Evolutionary conservation across 2,113 vertebrate genomes (phyloP).

Genomic region (Chionodraco myersi): DNA sequence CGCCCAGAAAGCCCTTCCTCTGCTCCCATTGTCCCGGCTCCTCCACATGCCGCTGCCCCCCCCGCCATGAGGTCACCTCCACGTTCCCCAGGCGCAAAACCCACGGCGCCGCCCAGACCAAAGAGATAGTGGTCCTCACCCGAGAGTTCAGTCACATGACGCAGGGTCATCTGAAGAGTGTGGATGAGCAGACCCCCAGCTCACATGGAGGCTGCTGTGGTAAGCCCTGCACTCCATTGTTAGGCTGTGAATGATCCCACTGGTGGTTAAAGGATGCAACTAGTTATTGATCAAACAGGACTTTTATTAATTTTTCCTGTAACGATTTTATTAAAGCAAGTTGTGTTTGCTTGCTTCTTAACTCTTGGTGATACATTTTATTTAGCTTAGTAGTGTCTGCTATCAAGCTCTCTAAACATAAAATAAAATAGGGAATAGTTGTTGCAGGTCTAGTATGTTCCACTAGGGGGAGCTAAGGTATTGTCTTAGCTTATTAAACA

Average conservation of each 20-base stretch:
- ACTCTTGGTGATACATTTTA: background rate
- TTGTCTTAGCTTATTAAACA: background rate
- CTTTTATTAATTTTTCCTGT: background rate
- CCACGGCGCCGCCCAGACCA: conserved; percentile 46
- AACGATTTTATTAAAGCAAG: background rate
- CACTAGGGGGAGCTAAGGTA: conserved; percentile 67
- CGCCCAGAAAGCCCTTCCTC: conserved; percentile 52
- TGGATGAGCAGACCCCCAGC: conserved; percentile 47
- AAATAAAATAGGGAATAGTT: background rate
- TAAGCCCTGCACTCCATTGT: conserved; percentile 14
- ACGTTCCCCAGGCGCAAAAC: conserved; percentile 60
- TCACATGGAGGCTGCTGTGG: conserved; percentile 57
- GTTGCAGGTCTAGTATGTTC: conserved; percentile 5
- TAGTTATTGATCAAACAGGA: conserved; percentile 8
- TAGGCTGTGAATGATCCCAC: background rate
- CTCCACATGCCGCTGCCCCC: conserved; percentile 65
- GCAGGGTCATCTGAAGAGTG: conserved; percentile 50
- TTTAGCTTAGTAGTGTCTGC: background rate
- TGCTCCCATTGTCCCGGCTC: conserved; percentile 49
- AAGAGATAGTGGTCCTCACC: conserved; percentile 73
- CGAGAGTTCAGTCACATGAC: conserved; percentile 66
- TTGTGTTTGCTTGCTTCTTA: background rate
- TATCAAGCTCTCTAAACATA: background rate
- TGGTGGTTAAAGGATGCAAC: conserved; percentile 8
- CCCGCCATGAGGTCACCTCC: conserved; percentile 65